These are phyloP conservation scores for Celastrina argiolus DNA, from an alignment of 2,888 invertebrate genomes.

Conservation along the genomic window DNA sequence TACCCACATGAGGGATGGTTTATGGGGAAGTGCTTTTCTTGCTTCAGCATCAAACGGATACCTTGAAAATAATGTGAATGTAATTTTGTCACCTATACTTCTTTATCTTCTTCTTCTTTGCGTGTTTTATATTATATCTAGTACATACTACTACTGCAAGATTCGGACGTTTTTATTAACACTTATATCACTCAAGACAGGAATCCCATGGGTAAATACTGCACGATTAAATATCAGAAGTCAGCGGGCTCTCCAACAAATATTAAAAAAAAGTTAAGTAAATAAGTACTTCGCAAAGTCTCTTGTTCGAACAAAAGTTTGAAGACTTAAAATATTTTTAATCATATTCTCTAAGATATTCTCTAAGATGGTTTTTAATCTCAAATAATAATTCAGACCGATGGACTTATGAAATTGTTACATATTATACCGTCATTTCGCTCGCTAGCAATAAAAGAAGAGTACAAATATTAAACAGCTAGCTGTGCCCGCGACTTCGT, in stretches of 20 bases:
- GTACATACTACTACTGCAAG: background rate
- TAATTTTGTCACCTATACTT: no score
- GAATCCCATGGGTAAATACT: background rate
- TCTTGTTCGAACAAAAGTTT: background rate
- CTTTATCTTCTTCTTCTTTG: no score
- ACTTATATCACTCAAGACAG: background rate
- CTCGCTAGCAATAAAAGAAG: background rate
- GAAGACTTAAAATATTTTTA: background rate
- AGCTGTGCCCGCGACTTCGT: no score
- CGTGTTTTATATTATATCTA: no score
- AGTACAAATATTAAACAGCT: background rate
- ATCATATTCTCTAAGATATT: background rate
- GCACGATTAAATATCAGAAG: background rate
- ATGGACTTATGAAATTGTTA: background rate
- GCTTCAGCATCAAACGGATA: no score
- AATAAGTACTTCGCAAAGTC: conserved; percentile 8
- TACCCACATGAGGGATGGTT: no score
- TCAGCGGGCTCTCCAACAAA: background rate
- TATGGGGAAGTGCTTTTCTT: no score
- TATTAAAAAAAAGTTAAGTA: background rate
- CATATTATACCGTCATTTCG: background rate
- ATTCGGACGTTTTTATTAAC: background rate
- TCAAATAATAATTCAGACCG: background rate
- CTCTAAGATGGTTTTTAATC: conserved; percentile 1
- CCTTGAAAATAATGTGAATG: no score